Base-by-base conservation (phyloP, 2,113 vertebrate species). In the Ochotona princeps region DNA sequence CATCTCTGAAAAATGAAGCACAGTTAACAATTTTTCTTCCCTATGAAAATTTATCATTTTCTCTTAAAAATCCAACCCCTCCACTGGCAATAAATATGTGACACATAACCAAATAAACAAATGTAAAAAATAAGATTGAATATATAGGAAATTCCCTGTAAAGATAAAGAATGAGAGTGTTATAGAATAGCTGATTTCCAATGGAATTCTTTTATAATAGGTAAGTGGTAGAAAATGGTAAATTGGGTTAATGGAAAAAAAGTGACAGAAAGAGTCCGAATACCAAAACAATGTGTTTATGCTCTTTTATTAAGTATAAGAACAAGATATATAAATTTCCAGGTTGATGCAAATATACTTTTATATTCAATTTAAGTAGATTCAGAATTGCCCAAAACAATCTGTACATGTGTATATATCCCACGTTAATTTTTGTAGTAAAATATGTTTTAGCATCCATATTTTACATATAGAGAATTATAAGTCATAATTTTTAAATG, bases 1-100 rank as follows among this genome's bases (percentile, higher is more conserved):
- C 32, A 49, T 78, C 30, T 89, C 32, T 25, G 70, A 76, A 95
- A 84, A 93, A 89, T 78, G 86, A 75, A 79, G 73, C 38, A 80
- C 26, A 47, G 75, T 7, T 93, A 83, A 17, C 1, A 30, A 63
- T 72, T 80, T 23, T 65, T 75, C 38, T 35, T 65, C 47, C 51
- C 47, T 51, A 14, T 69, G 51, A 87, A 81, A 89, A 95, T 73
- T 38, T 66, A 66, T 83, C 21, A 91, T 89, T 83, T 76, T 83
- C n/a, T 87, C 83, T 91, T 85, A 49, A 82, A 82, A 74, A 18
- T 79, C 10, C 28, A 89, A 3, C 17, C 6, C 83, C 90, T 79
- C 66, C 47, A 44, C 75, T 90, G 32, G 35, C 25, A 92, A 92
- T 23, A 76, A 11, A n/a, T 69, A 3, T 17, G 79, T 11, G 65